Evolutionary conservation across 2,797 vertebrate genomes (phyloP).

Genomic region (Vultur gryphus): DNA sequence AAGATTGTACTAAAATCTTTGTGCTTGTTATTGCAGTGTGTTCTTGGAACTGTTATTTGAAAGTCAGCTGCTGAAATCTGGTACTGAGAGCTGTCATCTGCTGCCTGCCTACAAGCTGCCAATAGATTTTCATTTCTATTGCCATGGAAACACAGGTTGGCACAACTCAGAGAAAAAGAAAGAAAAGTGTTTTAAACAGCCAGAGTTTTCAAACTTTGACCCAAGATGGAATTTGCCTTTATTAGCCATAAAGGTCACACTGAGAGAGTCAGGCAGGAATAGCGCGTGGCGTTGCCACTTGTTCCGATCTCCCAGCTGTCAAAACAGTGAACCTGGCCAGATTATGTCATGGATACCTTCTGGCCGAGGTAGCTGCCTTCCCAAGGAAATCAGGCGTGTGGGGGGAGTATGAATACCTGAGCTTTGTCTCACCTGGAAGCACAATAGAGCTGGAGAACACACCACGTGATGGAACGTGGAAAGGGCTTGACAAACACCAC

Average conservation of each 20-base stretch:
- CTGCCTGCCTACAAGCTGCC: slow-evolving; percentile 43
- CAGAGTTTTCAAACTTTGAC: not conserved
- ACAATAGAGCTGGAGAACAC: not conserved
- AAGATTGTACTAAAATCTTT: not conserved
- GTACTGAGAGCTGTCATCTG: slow-evolving; percentile 51
- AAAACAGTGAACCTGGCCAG: not conserved
- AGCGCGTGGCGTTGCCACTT: not conserved
- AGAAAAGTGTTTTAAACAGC: not conserved
- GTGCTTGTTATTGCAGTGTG: not conserved
- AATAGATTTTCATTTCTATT: not conserved
- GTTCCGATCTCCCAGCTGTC: not conserved
- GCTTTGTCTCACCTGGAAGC: not conserved
- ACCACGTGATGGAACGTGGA: fast-evolving
- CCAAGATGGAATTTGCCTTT: not conserved
- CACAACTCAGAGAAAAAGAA: not conserved
- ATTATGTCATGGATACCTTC: not conserved
- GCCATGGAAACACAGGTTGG: slow-evolving; percentile 30
- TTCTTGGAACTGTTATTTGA: slow-evolving; percentile 13
- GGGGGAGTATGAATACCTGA: no score
- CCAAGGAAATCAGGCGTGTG: not conserved
- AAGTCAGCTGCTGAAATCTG: slow-evolving; percentile 34
- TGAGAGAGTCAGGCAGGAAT: not conserved
- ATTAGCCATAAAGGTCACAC: not conserved
- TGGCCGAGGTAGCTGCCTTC: not conserved
- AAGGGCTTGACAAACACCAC: not conserved